Conservation (phyloP, 1,140 invertebrate genomes). For the Leptestheria dahalacensis region DNA sequence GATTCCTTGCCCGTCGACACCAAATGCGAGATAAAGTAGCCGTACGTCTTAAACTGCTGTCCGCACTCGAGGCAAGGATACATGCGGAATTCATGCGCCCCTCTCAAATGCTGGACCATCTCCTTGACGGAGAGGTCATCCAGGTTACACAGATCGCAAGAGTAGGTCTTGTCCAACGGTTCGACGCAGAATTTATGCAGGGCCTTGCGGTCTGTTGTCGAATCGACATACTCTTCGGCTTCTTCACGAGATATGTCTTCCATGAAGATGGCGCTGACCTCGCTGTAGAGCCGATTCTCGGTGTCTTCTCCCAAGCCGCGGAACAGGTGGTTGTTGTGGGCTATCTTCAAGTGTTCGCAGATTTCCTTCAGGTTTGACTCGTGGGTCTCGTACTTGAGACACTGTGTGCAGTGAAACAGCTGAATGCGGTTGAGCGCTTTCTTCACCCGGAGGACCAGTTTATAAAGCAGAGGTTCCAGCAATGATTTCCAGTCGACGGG, state of each 20-base stretch:
- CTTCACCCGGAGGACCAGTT: slow-evolving; percentile 15
- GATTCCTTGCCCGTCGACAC: slow-evolving; percentile 11
- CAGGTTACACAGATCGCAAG: slow-evolving; percentile 13
- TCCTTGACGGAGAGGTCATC: slow-evolving; percentile 12
- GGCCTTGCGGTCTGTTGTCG: slow-evolving; percentile 5
- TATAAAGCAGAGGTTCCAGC: slow-evolving; percentile 15
- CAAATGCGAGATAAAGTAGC: slow-evolving; percentile 16
- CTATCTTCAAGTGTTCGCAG: slow-evolving; percentile 12
- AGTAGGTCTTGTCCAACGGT: slow-evolving; percentile 14
- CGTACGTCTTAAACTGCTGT: slow-evolving; percentile 15
- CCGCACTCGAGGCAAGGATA: slow-evolving; percentile 17
- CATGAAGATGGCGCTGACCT: slow-evolving; percentile 13
- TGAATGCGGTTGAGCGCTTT: slow-evolving; percentile 9
- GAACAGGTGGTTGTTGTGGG: slow-evolving; percentile 13
- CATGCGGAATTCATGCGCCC: slow-evolving; percentile 13
- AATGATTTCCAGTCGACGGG: slow-evolving; percentile 12
- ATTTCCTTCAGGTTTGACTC: slow-evolving; percentile 11
- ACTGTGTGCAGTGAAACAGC: slow-evolving; percentile 5
- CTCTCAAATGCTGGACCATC: slow-evolving; percentile 15
- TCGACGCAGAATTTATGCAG: slow-evolving; percentile 14
- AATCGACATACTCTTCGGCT: slow-evolving; percentile 13
- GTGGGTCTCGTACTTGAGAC: slow-evolving; percentile 11
- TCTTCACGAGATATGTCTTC: slow-evolving; percentile 13
- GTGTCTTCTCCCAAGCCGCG: slow-evolving; percentile 16
- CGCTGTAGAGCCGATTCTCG: slow-evolving; percentile 11